Evolutionary conservation across 2,797 vertebrate species (phyloP).

Genomic region (Gambusia yucatana): DNA sequence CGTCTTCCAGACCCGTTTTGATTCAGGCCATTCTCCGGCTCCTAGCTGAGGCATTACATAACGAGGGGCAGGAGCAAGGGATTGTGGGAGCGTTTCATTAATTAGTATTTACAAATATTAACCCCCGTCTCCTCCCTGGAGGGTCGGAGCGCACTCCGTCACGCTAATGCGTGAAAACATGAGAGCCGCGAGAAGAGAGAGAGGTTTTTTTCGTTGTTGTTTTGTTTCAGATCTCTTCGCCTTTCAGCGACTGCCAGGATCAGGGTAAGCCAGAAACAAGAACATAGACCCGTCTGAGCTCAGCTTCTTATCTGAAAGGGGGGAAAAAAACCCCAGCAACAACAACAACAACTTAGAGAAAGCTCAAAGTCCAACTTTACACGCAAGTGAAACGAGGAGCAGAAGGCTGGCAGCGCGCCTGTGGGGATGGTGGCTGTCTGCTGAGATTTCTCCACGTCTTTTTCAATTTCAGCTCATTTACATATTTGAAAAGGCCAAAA

Average conservation of each 20-base stretch:
- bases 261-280: background rate
- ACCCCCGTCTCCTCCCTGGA: slow-evolving; percentile 54
- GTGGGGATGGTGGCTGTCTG: slow-evolving; percentile 55
- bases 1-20: slow-evolving; percentile 48
- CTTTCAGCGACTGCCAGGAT: slow-evolving; percentile 38
- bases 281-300: slow-evolving; percentile 42
- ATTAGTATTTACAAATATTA: slow-evolving; percentile 79
- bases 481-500: slow-evolving; percentile 68
- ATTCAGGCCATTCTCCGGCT: slow-evolving; percentile 61
- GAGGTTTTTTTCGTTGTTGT: slow-evolving; percentile 23
- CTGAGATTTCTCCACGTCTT: slow-evolving; percentile 55
- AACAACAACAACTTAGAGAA: slow-evolving; percentile 25
- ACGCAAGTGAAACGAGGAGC: slow-evolving; percentile 41
- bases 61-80: slow-evolving; percentile 8
- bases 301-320: slow-evolving; percentile 36
- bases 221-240: slow-evolving; percentile 52
- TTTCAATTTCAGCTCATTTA: slow-evolving; percentile 65
- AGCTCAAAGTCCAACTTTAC: slow-evolving; percentile 36
- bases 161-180: slow-evolving; percentile 67
- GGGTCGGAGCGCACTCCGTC: slow-evolving; percentile 56
- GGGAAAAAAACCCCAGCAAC: background rate
- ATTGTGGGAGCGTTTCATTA: slow-evolving; percentile 59
- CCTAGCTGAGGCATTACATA: slow-evolving; percentile 53
- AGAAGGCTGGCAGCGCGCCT: slow-evolving; percentile 58
- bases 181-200: slow-evolving; percentile 27